These are phyloP conservation scores for Dendrolimus punctatus DNA, from an alignment of 1,140 invertebrate species.

Conservation along the genomic window DNA sequence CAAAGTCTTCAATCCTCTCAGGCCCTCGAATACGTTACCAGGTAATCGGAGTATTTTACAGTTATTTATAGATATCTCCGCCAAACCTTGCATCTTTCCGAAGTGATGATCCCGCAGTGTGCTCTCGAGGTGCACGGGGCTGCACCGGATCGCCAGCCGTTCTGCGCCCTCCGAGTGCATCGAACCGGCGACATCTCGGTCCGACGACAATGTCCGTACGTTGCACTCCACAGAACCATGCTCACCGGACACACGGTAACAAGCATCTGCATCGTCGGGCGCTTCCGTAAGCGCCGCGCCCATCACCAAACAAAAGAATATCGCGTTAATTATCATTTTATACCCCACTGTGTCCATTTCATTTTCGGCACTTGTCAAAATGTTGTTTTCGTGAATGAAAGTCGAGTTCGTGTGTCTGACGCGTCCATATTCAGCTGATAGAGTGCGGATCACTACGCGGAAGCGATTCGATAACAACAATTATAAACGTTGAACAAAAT, in stretches of 20 bases:
- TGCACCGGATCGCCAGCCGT: constrained; percentile 77
- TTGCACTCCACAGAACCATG: constrained; percentile 68
- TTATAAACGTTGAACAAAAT: constrained; percentile 42
- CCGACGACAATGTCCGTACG: constrained; percentile 67
- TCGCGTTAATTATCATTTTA: constrained; percentile 66
- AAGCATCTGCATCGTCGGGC: constrained; percentile 53
- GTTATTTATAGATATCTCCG: constrained; percentile 78
- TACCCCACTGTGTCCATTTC: constrained; percentile 60
- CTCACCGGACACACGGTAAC: constrained; percentile 77
- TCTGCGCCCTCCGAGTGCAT: constrained; percentile 76
- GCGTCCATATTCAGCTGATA: constrained; percentile 46
- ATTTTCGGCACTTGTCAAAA: constrained; percentile 61
- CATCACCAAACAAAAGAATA: constrained; percentile 68
- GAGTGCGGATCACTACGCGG: constrained; percentile 30
- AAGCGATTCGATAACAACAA: constrained; percentile 41
- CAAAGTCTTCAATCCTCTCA: constrained; percentile 79
- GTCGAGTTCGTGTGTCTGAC: constrained; percentile 36
- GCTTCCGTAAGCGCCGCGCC: constrained; percentile 63
- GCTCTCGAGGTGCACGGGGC: constrained; percentile 78
- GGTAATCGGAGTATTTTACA: constrained; percentile 84
- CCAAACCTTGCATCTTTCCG: constrained; percentile 77
- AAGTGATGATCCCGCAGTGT: constrained; percentile 77
- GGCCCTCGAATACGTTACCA: constrained; percentile 78
- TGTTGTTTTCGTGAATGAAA: constrained; percentile 42
- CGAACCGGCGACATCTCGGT: constrained; percentile 65